Conservation (phyloP, 2,888 invertebrate species). For the Aelia acuminata region DNA sequence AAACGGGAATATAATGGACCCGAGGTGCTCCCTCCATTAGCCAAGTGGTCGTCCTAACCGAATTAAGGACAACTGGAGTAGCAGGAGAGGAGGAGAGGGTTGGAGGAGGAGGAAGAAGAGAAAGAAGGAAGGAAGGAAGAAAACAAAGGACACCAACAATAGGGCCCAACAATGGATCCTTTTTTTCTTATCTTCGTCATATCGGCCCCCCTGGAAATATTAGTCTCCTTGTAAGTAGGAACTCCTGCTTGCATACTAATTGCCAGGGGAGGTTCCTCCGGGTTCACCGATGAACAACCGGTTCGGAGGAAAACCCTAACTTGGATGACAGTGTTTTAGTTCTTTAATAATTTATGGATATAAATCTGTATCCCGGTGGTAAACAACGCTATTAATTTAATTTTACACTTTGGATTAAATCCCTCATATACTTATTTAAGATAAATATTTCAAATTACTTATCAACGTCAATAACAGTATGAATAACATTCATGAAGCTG, state of each 20-base stretch:
- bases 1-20: slow-evolving; percentile 24
- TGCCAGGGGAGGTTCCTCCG: background rate
- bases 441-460: too few species aligned
- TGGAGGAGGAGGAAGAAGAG: background rate
- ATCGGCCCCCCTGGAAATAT: background rate
- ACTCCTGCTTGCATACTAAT: background rate
- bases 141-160: background rate
- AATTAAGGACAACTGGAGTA: slow-evolving; percentile 24
- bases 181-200: slow-evolving; percentile 24
- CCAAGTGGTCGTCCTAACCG: background rate
- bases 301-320: background rate
- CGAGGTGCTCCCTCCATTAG: slow-evolving; percentile 20
- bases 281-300: background rate
- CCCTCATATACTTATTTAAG: too few species aligned
- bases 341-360: too few species aligned
- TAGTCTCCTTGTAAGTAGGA: background rate
- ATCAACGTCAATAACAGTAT: too few species aligned
- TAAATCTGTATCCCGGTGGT: too few species aligned
- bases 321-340: too few species aligned
- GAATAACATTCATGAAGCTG: too few species aligned
- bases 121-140: background rate
- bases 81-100: background rate
- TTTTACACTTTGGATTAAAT: too few species aligned
- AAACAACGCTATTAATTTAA: too few species aligned
- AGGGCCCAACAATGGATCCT: background rate